Evolutionary conservation across 2,797 vertebrate species (phyloP).

Genomic region (Novumbra hubbsi): DNA sequence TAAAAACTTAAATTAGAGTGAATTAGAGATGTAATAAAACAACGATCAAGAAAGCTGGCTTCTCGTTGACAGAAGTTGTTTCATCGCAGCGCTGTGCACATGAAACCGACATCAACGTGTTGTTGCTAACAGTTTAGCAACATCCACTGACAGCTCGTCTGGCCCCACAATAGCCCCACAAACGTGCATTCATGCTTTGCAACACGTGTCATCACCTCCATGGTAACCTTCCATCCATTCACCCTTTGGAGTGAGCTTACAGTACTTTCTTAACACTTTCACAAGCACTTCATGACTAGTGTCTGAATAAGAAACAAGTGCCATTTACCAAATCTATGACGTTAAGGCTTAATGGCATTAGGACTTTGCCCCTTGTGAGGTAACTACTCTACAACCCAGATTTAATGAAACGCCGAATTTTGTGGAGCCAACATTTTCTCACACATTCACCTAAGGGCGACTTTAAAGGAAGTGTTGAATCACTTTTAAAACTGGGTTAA

Average conservation of each 20-base stretch:
- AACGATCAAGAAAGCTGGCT: not conserved
- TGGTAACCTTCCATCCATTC: no score
- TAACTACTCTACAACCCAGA: not conserved
- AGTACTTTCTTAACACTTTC: not conserved
- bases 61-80: not conserved
- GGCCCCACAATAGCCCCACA: no score
- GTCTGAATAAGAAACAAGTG: not conserved
- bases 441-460: not conserved
- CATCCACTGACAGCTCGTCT: no score
- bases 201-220: no score
- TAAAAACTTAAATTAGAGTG: no score
- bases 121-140: no score
- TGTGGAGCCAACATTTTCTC: not conserved
- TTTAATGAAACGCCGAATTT: not conserved
- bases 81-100: not conserved
- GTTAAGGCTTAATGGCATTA: not conserved
- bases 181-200: no score
- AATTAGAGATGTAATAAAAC: not conserved
- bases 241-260: no score
- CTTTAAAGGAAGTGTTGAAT: not conserved
- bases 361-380: not conserved
- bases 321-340: conserved; percentile 1
- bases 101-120: no score
- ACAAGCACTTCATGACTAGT: not conserved
- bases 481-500: conserved; percentile 1